These are phyloP conservation scores for Camponotus floridanus DNA, from an alignment of 1,140 invertebrate species.

Conservation along the genomic window DNA sequence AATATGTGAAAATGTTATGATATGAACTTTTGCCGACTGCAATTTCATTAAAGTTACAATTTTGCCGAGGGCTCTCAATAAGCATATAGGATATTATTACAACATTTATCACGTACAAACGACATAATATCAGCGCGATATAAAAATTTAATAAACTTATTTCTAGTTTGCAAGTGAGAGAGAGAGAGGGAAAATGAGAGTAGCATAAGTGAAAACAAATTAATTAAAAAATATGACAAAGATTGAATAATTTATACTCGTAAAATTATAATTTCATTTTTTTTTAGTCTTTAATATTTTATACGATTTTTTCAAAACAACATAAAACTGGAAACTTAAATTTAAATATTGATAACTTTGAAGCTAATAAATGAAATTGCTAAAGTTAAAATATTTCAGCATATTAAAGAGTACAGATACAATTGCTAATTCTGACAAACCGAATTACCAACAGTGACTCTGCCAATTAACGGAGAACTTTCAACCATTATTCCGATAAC, in stretches of 20 bases:
- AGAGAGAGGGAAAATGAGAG: too few species aligned
- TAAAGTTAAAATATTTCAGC: not conserved
- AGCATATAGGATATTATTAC: slow-evolving; percentile 19
- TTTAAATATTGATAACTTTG: not conserved
- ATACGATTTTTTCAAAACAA: not conserved
- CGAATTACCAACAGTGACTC: slow-evolving; percentile 59
- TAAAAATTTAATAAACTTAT: slow-evolving; percentile 1
- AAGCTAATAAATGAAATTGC: slow-evolving; percentile 10
- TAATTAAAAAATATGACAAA: not conserved
- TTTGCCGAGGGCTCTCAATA: slow-evolving; percentile 8
- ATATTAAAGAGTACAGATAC: slow-evolving; percentile 14
- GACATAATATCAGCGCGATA: not conserved
- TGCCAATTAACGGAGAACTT: slow-evolving; percentile 62
- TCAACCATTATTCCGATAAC: slow-evolving; percentile 67
- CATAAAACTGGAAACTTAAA: not conserved
- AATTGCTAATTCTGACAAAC: slow-evolving; percentile 32
- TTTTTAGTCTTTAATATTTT: not conserved
- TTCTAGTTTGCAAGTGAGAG: not conserved
- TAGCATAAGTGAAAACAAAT: not conserved
- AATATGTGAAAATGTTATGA: slow-evolving; percentile 30
- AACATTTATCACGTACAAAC: slow-evolving; percentile 36
- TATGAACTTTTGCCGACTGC: not conserved
- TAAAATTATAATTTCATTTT: slow-evolving; percentile 6
- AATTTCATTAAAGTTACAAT: slow-evolving; percentile 56
- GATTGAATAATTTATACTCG: not conserved